phyloP scores from a whole-genome alignment of 1,140 invertebrate species.

The Megathymus violae region DNA sequence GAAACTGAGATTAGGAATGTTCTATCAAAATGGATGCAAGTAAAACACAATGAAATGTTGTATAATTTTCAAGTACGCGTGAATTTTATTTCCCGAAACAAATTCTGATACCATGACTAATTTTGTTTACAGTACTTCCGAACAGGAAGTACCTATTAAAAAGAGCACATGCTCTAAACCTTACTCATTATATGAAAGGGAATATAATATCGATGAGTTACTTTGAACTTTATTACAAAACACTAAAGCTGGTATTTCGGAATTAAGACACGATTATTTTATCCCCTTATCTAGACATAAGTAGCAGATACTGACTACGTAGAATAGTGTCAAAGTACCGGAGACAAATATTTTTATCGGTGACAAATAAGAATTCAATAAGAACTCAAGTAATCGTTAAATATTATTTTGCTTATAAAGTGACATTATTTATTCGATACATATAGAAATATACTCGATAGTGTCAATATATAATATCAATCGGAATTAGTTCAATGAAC shows the following conservation, averaged over 20 bases:
- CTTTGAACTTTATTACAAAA: constrained; percentile 10
- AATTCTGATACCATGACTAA: constrained; percentile 39
- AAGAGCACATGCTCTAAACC: constrained; percentile 32
- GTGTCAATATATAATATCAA: neutral
- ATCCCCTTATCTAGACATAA: constrained; percentile 1
- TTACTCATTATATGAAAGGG: constrained; percentile 36
- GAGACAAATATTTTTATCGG: constrained; percentile 27
- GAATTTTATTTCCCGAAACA: neutral
- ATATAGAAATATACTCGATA: neutral
- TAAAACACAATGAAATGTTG: no score
- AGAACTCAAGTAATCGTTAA: constrained; percentile 3
- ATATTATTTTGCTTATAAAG: constrained; percentile 20
- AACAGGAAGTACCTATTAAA: constrained; percentile 42
- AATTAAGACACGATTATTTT: neutral
- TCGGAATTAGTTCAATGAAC: neutral
- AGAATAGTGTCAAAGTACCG: constrained; percentile 33
- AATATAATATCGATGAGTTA: neutral
- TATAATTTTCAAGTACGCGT: no score
- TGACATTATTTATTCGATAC: constrained; percentile 4
- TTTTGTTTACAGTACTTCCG: constrained; percentile 38
- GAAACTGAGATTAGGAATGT: no score
- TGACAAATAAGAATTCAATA: constrained; percentile 28
- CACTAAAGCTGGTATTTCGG: constrained; percentile 2
- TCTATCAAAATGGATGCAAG: no score
- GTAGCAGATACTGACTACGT: constrained; percentile 24